Evolutionary conservation across 2,888 invertebrate genomes (phyloP), one percentile per base, ranked within the genome.

Genomic region (Phengaris alcon): DNA sequence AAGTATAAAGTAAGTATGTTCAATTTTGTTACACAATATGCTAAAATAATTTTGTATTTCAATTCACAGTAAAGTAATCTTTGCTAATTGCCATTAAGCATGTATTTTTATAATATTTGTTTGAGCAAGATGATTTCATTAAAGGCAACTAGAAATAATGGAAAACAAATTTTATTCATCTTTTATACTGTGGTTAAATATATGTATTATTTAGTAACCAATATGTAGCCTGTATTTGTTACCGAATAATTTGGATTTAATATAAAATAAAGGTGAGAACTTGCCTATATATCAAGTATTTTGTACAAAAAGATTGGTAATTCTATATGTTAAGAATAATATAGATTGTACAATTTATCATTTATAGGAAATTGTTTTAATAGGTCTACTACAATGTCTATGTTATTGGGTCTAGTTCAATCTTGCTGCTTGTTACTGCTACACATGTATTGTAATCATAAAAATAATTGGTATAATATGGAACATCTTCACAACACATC

Each of bases 331-430:
- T 59, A 64, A 64, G 12, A 64, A n/a, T 64, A 64, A 6, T 64
- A 52, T 64, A 64, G 35, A 64, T 64, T 64, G 64, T 64, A 64
- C 64, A 64, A 64, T 64, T 64, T 35, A 64, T 44, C 7, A 10
- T n/a, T 59, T 64, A 10, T 64, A 64, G 64, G 12, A 22, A 44
- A 44, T 64, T 64, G 35, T 64, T 12, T 52, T 52, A 52, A 3
- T 44, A 35, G 35, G 64, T 64, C 64, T 64, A 64, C 35, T 35
- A 22, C 22, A 59, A 59, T 64, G 35, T 64, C 64, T 64, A 35
- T 35, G 35, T 64, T 35, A 64, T 44, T 35, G 12, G 6, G 15
- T 8, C 15, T 64, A 64, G 35, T 64, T 35, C 64, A 64, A 64
- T 64, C 10, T 44, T 35, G 64, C 35, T 44, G 12, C 12, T 35